Evolutionary conservation across 64 coral and sea anemone species (phyloP), one percentile per base, ranked within the genome.

Genomic region (Acropora tenuis): DNA sequence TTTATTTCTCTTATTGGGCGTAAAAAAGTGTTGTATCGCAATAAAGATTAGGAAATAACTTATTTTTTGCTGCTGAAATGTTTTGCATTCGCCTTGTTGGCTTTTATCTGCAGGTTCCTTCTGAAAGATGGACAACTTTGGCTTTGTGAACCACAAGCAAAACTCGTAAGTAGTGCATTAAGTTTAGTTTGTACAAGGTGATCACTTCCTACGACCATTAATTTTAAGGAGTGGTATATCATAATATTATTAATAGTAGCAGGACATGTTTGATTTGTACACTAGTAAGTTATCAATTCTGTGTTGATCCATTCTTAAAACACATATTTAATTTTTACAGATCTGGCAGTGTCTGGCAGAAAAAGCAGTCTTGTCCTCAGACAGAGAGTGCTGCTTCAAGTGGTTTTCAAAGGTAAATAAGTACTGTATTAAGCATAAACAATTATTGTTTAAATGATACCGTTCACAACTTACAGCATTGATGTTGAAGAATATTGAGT

Each of bases 361-460:
- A 80, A 96, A 94, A 78, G 90, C 97, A 17, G 86, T 94, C 15
- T 91, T 96, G 86, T 88, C 94, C 46, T 93, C 94, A 3, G 97
- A 99, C 50, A 99, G 97, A 86, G 97, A 99, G 76, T 90, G 88
- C 78, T 99, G 97, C 88, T 99, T 99, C 60, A 99, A 99, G 86
- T 99, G 97, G 97, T 99, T 99, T 92, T 99, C 97, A 15, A 99
- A 99, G 93, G 96, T 98, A 96, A 90, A 9, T 68, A 30, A 30
- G 30, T n/a, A n/a, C n/a, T n/a, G n/a, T n/a, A n/a, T n/a, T n/a
- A n/a, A n/a, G n/a, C 30, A 30, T 30, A 30, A 30, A 30, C 0
- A 30, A 30, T 30, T 30, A 30, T 30, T 30, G 30, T 30, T 30
- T 30, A 30, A 30, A 30, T 30, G 30, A 30, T 30, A 30, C 30